Percentiles rank a stretch among this genome's conserved stretches.
Evolutionary conservation across 1,140 invertebrate genomes (phyloP).

Genomic region (Bombus fervidus): DNA sequence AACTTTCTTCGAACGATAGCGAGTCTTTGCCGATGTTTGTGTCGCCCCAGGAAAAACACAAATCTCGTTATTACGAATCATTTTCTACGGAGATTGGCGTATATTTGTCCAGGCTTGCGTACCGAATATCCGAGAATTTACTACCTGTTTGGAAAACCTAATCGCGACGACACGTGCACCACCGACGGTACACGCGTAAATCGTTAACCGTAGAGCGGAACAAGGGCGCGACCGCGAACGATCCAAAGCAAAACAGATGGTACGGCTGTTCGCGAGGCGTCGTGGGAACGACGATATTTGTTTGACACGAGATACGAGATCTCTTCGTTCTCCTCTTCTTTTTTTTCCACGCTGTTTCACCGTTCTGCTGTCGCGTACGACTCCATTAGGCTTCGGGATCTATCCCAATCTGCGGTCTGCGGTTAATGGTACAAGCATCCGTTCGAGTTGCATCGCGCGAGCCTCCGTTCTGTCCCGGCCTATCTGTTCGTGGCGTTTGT

Average conservation of each 20-base stretch:
- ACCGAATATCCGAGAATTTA: neutral
- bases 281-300: conserved; percentile 58
- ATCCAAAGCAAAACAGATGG: conserved; percentile 21
- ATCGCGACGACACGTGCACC: neutral
- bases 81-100: too few species aligned
- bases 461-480: conserved; percentile 31
- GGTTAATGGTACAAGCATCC: conserved; percentile 65
- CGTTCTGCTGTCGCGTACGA: neutral
- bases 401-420: conserved; percentile 63
- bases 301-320: conserved; percentile 56
- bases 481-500: conserved; percentile 55
- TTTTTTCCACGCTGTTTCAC: neutral
- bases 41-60: too few species aligned
- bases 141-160: neutral
- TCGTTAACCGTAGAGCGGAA: neutral
- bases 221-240: neutral
- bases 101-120: too few species aligned
- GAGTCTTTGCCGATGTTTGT: too few species aligned
- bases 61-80: too few species aligned
- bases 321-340: neutral
- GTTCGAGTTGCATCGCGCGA: conserved; percentile 43
- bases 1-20: too few species aligned
- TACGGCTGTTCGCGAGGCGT: neutral
- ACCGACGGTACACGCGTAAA: neutral
- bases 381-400: conserved; percentile 63